Base-by-base conservation (phyloP, 2,888 invertebrate species). In the Aphrophora alni region DNA sequence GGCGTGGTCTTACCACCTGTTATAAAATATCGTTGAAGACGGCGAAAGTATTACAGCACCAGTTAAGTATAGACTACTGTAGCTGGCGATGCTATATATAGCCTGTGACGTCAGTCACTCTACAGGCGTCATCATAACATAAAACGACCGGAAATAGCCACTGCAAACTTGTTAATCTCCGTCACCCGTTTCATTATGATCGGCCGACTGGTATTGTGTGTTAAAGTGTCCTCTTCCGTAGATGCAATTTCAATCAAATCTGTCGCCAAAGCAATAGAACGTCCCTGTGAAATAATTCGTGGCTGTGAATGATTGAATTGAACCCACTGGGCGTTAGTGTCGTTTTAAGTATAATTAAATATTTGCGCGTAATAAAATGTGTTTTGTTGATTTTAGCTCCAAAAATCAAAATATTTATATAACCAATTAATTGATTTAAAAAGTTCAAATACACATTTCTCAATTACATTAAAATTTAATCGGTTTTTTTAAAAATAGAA, bases 151-250 rank as follows among this genome's bases (percentile, higher is more conserved):
- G 59, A 59, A 59, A 59, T 59, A 59, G 59, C 59, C 59, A 21
- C 59, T n/a, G 59, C 59, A 59, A 59, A 59, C 59, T 59, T 59
- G 59, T 59, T 59, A 59, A 59, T 59, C 59, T 59, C 59, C 12
- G 59, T 59, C 59, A 59, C 59, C 59, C 59, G 59, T 21, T 59
- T 59, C 59, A 59, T 59, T 59, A 59, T 21, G 59, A n/a, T 21
- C 7, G 59, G 21, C 10, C 21, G 59, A n/a, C 2, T 21, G n/a
- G 59, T 59, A 59, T 59, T 59, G 59, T 59, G 59, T 59, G n/a
- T 59, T 59, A 59, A 59, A 59, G 59, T 59, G 59, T 59, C 21
- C 59, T 59, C 59, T 59, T 59, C 59, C 59, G 59, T 21, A 59
- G 59, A 59, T 59, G 59, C 59, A 59, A 21, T 59, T 59, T 59